These are phyloP conservation scores for Emmelina monodactyla DNA, from an alignment of 2,888 invertebrate species.

Conservation along the genomic window DNA sequence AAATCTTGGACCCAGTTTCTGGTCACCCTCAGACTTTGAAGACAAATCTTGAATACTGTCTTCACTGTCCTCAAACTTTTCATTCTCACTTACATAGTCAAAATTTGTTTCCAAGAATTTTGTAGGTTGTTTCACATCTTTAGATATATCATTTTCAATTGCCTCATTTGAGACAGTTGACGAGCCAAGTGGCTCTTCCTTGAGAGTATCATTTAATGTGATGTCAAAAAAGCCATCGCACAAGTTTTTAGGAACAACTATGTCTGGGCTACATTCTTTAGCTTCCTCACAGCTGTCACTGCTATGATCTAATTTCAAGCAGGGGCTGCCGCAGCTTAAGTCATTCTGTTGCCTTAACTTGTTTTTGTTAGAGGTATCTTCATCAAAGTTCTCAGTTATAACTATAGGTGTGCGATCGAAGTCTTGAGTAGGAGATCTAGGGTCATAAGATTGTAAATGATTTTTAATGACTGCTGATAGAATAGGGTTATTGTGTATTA, in stretches of 20 bases:
- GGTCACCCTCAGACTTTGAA: conserved; percentile 15
- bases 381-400: conserved; percentile 26
- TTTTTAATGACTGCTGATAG: conserved; percentile 55
- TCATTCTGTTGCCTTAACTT: conserved; percentile 21
- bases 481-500: conserved; percentile 53
- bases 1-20: conserved; percentile 25
- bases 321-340: conserved; percentile 29
- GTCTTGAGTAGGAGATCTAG: conserved; percentile 67
- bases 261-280: conserved; percentile 29
- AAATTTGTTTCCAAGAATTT: conserved; percentile 68
- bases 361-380: conserved; percentile 26
- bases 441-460: conserved; percentile 59
- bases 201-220: conserved; percentile 40
- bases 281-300: conserved; percentile 30
- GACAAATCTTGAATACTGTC: conserved; percentile 16
- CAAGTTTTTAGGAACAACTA: conserved; percentile 44
- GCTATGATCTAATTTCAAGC: conserved; percentile 25
- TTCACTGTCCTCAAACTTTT: conserved; percentile 29
- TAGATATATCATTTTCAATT: conserved; percentile 37
- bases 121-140: conserved; percentile 35
- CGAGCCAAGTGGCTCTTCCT: conserved; percentile 44
- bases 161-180: conserved; percentile 49
- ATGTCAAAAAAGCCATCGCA: conserved; percentile 42
- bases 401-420: conserved; percentile 68
- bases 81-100: conserved; percentile 49